Percentiles rank a stretch among this genome's conserved stretches.
Evolutionary conservation across 2,113 vertebrate species (phyloP).

Genomic region (Crocuta crocuta): DNA sequence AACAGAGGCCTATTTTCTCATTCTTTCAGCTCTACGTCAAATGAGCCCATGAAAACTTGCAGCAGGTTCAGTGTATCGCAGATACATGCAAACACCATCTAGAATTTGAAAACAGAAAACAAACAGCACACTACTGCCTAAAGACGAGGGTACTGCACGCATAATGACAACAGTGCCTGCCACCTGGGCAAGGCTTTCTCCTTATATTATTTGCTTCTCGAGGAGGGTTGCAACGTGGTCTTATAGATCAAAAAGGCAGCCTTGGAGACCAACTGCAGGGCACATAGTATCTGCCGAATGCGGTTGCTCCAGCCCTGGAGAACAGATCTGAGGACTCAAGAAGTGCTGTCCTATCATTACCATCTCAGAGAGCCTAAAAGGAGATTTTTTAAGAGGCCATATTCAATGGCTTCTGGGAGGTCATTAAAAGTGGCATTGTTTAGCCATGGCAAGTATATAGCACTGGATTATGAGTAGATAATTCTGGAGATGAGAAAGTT

Average conservation of each 20-base stretch:
- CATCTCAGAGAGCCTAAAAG: slow-evolving; percentile 19
- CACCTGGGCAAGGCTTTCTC: not conserved
- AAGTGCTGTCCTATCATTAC: not conserved
- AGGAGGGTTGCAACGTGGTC: not conserved
- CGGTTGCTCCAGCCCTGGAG: slow-evolving; percentile 15
- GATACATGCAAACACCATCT: not conserved
- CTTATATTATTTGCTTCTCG: slow-evolving; percentile 35
- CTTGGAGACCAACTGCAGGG: not conserved
- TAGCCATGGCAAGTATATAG: not conserved
- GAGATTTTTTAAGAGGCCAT: not conserved
- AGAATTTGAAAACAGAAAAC: slow-evolving; percentile 38
- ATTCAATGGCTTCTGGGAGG: not conserved
- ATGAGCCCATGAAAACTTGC: not conserved
- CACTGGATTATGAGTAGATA: not conserved
- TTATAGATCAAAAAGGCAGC: slow-evolving; percentile 62
- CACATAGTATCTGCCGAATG: not conserved
- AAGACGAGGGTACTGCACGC: not conserved
- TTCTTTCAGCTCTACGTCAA: slow-evolving; percentile 31
- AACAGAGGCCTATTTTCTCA: not conserved
- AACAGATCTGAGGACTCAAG: slow-evolving; percentile 24
- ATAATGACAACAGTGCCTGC: not conserved
- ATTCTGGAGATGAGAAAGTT: not conserved
- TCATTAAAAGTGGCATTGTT: not conserved
- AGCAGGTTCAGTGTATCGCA: not conserved
- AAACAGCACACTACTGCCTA: not conserved